Conservation (phyloP, 1,140 invertebrate genomes). For the Agraylea sexmaculata region DNA sequence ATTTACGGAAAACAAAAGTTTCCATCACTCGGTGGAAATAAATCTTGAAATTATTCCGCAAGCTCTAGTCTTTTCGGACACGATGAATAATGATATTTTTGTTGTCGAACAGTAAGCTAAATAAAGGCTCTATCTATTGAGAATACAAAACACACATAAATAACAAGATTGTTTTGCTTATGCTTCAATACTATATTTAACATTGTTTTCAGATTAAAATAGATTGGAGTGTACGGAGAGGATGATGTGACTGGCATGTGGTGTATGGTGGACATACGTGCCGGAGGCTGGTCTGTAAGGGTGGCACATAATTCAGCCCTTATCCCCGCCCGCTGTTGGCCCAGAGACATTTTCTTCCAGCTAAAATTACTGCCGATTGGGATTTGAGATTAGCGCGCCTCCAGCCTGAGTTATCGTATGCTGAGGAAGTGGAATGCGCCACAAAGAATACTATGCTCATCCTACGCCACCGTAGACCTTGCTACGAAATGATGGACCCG, state of each 20-base stretch:
- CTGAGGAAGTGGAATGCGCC: constrained; percentile 21
- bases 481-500: no score
- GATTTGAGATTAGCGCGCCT: constrained; percentile 21
- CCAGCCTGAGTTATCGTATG: constrained; percentile 20
- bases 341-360: constrained; percentile 19
- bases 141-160: no score
- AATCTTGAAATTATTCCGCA: background rate
- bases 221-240: constrained; percentile 1
- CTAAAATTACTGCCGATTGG: constrained; percentile 22
- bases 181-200: constrained; percentile 11
- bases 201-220: constrained; percentile 11
- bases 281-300: constrained; percentile 7
- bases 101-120: no score
- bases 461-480: no score
- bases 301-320: constrained; percentile 22
- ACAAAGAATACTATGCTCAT: constrained; percentile 21
- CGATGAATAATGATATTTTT: background rate
- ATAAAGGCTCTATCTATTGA: no score
- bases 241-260: background rate
- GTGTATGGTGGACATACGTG: background rate
- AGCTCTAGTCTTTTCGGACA: background rate
- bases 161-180: constrained; percentile 9
- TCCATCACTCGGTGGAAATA: background rate
- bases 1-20: background rate
- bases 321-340: constrained; percentile 17